A percentile compares a stretch with the other conserved stretches of the same genome.
These are phyloP conservation scores for Tenodera sinensis DNA, from an alignment of 2,888 invertebrate genomes.

Conservation along the genomic window DNA sequence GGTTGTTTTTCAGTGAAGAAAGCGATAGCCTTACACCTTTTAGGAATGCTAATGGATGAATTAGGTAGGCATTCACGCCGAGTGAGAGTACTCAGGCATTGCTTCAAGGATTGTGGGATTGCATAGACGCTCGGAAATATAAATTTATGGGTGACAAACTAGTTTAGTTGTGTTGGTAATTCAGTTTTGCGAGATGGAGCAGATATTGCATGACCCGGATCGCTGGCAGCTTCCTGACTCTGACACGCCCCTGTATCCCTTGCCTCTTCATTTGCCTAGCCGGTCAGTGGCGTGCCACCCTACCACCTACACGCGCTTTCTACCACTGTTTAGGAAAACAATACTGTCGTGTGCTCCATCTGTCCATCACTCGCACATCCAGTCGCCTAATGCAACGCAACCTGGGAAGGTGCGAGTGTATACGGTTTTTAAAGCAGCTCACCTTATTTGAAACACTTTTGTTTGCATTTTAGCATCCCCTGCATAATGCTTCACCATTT, in stretches of 20 bases:
- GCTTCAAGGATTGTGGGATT: background rate
- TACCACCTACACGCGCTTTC: background rate
- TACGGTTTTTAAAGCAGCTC: too few relatives aligned
- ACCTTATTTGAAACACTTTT: too few relatives aligned
- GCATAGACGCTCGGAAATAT: background rate
- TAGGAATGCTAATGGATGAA: background rate
- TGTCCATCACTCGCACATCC: too few relatives aligned
- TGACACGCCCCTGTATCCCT: background rate
- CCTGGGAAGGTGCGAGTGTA: too few relatives aligned
- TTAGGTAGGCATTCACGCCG: background rate
- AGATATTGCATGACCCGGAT: background rate
- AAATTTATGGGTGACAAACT: background rate
- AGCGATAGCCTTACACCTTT: background rate
- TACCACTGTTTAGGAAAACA: background rate
- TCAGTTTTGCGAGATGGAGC: background rate
- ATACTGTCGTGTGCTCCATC: too few relatives aligned
- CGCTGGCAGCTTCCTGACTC: background rate
- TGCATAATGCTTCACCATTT: too few relatives aligned
- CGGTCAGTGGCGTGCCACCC: background rate
- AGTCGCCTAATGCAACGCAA: too few relatives aligned
- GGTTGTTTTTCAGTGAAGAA: background rate
- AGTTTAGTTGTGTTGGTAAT: background rate
- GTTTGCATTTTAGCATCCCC: too few relatives aligned
- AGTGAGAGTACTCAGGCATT: background rate
- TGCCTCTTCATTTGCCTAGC: background rate